phyloP scores from a whole-genome alignment of 53 echinoderm and acorn worm genomes.

The Pentamera pediparva region DNA sequence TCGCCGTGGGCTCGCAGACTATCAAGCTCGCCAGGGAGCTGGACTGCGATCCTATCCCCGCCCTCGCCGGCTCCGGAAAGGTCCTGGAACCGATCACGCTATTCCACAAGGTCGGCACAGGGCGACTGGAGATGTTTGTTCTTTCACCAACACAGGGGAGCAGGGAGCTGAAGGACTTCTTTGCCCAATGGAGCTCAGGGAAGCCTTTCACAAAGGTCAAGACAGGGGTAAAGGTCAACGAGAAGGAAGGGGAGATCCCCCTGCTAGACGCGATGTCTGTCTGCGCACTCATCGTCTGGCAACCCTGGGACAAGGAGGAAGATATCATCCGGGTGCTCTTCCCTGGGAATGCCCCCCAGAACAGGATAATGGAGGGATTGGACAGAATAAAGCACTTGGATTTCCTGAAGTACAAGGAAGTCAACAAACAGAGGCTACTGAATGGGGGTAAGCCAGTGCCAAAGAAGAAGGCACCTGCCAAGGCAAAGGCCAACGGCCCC shows the following conservation, averaged over 20 bases:
- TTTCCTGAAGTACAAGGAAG: constrained; percentile 72
- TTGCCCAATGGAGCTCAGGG: constrained; percentile 75
- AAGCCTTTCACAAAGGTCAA: constrained; percentile 85
- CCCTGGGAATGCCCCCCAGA: constrained; percentile 96
- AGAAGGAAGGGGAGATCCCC: constrained; percentile 74
- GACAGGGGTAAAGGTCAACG: constrained; percentile 90
- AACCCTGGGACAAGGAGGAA: constrained; percentile 83
- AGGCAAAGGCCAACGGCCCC: constrained; percentile 66
- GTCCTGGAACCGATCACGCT: constrained; percentile 90
- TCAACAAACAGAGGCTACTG: constrained; percentile 34
- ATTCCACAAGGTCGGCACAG: constrained; percentile 97
- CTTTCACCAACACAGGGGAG: constrained; percentile 81
- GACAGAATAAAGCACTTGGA: constrained; percentile 87
- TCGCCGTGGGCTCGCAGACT: constrained; percentile 63
- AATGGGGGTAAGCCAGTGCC: constrained; percentile 45
- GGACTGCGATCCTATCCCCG: constrained; percentile 72
- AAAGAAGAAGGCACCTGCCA: constrained; percentile 52
- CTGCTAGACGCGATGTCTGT: constrained; percentile 85
- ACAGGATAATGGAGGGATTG: constrained; percentile 86
- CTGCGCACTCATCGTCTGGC: constrained; percentile 98
- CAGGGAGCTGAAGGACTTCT: constrained; percentile 97
- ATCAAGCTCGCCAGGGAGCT: constrained; percentile 73
- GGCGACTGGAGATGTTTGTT: constrained; percentile 95
- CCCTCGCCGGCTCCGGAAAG: constrained; percentile 63
- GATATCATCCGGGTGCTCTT: constrained; percentile 92